Evolutionary conservation across 2,888 invertebrate species (phyloP), one percentile per base, ranked within the genome.

Genomic region (Monopis laevigella): DNA sequence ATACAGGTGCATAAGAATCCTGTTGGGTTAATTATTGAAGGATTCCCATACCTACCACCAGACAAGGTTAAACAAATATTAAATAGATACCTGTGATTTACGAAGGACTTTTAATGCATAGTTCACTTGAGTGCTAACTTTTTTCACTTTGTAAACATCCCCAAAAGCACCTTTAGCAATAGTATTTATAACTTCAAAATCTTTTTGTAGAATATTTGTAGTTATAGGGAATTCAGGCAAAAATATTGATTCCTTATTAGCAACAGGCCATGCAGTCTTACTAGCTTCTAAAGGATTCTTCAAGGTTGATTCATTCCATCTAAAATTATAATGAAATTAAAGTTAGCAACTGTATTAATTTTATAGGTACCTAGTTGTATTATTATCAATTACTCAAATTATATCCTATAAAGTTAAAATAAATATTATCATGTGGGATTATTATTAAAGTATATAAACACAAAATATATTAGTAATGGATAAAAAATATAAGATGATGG

Each of bases 101-200:
- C 86, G 87, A 12, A 93, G 82, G 44, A 92, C 88, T 85, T 97
- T 97, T 51, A 96, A 82, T 40, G 96, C 96, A 77, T 88, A 94
- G 47, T 86, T 68, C 54, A 86, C 82, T 45, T 83, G 77, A 43
- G 85, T 84, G 51, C 85, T 84, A 41, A 84, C 82, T 59, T 87
- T 85, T 48, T 82, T 74, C 10, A 92, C 93, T 83, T 90, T 90
- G 56, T 90, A 90, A 3, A 97, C 96, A 68, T 89, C 88, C 14
- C 96, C 95, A 70, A 93, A 97, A 13, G 95, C 91, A 46, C 97
- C 96, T 58, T 87, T 87, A n/a, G 93, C 90, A 59, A 96, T 87
- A 45, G 88, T 85, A 49, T 88, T 84, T 39, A 89, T 59, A 48
- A 92, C 83, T 71, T 84, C 66, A 59, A 85, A 89, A 50, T 85